Conservation (phyloP, 2,888 invertebrate species). For the Myopa testacea region DNA sequence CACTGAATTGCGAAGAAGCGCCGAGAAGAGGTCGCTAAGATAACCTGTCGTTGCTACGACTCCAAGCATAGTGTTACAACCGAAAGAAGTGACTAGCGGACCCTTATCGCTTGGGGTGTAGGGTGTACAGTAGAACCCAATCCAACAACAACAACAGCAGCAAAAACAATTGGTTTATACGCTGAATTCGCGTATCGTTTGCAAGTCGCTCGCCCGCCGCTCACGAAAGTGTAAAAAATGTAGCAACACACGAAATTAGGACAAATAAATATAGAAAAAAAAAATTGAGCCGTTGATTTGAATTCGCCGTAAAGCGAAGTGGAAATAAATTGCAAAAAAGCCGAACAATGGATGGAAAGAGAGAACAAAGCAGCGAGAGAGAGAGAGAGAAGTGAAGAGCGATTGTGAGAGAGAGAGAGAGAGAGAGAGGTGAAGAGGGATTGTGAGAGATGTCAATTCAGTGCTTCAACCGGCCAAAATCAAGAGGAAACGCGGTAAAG, state of each 20-base stretch:
- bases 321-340: neutral
- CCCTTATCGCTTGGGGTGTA: too few species aligned
- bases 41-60: too few species aligned
- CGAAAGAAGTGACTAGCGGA: too few species aligned
- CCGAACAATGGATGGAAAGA: conserved; percentile 6
- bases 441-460: neutral
- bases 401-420: neutral
- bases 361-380: neutral
- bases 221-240: neutral
- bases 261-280: conserved; percentile 12
- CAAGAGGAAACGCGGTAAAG: too few species aligned
- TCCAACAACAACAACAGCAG: neutral
- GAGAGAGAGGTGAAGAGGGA: too few species aligned
- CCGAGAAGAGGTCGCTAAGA: too few species aligned
- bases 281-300: neutral
- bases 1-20: conserved; percentile 58
- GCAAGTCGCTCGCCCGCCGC: neutral
- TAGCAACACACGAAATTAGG: neutral
- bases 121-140: too few species aligned
- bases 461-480: too few species aligned
- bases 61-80: too few species aligned
- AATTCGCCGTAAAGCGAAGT: conserved; percentile 12
- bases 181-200: too few species aligned
- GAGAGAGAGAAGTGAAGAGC: neutral
- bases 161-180: too few species aligned